Conservation (phyloP, 2,113 vertebrate species). For the Daubentonia madagascariensis region DNA sequence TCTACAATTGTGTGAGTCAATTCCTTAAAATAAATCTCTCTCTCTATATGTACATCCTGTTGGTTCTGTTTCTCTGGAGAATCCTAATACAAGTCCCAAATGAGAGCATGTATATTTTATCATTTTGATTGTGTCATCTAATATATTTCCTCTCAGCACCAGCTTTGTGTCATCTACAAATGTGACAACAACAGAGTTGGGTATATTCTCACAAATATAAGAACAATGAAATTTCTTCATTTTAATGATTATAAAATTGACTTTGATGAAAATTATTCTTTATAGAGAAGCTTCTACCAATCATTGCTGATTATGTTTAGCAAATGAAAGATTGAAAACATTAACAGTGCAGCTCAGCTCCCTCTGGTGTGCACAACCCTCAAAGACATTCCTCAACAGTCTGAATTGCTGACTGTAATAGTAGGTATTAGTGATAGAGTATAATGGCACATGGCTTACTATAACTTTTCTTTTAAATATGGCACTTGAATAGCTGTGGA, state of each 20-base stretch:
- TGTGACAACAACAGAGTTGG: background rate
- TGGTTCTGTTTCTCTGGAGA: background rate
- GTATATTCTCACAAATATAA: background rate
- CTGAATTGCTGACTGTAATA: background rate
- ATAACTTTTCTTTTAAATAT: background rate
- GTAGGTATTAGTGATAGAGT: background rate
- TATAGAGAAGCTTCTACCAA: background rate
- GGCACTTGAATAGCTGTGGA: background rate
- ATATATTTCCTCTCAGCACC: background rate
- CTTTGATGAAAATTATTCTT: background rate
- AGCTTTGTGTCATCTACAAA: slow-evolving; percentile 13
- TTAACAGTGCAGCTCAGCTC: background rate
- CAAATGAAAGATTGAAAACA: background rate
- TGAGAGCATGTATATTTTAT: background rate
- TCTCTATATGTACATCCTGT: too few species aligned
- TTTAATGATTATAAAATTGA: slow-evolving; percentile 1
- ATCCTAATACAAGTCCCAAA: background rate
- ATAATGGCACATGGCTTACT: background rate
- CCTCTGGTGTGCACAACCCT: background rate
- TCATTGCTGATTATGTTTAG: background rate
- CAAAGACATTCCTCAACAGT: background rate
- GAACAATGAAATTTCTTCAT: background rate
- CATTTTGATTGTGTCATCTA: background rate
- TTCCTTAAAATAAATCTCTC: background rate
- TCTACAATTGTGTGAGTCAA: background rate